A percentile compares a stretch with the other conserved stretches of the same genome.
Evolutionary conservation across 2,797 vertebrate species (phyloP).

Genomic region (Microctenopoma stevenorrisi): DNA sequence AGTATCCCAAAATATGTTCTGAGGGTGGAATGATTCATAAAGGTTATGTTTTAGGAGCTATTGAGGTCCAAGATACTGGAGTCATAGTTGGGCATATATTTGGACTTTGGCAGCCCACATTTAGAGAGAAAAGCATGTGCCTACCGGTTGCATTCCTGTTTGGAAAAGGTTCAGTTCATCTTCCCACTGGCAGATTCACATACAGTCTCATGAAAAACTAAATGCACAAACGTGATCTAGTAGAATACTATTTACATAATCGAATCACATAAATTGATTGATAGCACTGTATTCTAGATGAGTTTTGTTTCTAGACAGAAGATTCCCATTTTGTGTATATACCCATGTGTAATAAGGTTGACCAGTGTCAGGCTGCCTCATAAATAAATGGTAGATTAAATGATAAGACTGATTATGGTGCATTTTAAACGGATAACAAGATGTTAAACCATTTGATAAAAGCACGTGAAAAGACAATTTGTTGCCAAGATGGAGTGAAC

Average conservation of each 20-base stretch:
- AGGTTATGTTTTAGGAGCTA: constrained; percentile 53
- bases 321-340: no score
- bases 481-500: constrained; percentile 55
- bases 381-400: constrained; percentile 7
- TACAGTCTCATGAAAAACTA: constrained; percentile 39
- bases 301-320: no score
- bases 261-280: constrained; percentile 13
- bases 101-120: constrained; percentile 25
- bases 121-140: constrained; percentile 27
- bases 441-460: constrained; percentile 2
- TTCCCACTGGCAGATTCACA: constrained; percentile 23
- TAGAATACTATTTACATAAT: constrained; percentile 4
- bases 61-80: constrained; percentile 33
- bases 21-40: constrained; percentile 40
- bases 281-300: not conserved
- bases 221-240: constrained; percentile 19
- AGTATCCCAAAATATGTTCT: constrained; percentile 43
- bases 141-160: constrained; percentile 39
- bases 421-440: not conserved
- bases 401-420: not conserved
- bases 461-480: constrained; percentile 61
- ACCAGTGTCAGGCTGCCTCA: not conserved
- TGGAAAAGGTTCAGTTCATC: constrained; percentile 33
- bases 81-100: constrained; percentile 44
- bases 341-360: not conserved